These are phyloP conservation scores for Zaprionus capensis DNA, from an alignment of 1,140 invertebrate species.

Conservation along the genomic window DNA sequence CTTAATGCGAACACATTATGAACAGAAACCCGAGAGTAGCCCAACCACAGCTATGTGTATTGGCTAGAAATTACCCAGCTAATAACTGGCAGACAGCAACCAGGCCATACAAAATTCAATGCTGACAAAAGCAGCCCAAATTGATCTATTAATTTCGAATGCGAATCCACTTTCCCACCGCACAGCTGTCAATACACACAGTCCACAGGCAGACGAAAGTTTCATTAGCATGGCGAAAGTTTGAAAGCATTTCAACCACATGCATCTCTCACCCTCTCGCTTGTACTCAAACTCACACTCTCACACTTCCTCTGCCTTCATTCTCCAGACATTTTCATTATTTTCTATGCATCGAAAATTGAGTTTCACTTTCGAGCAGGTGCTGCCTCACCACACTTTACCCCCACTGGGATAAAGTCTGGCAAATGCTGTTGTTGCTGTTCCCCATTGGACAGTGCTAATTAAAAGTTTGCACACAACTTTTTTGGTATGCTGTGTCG, in stretches of 20 bases:
- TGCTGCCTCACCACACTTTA: slow-evolving; percentile 14
- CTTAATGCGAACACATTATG: not conserved
- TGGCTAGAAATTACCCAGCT: not conserved
- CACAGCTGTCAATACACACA: slow-evolving; percentile 16
- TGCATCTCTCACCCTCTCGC: not conserved
- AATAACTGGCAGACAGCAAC: not conserved
- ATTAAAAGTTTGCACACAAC: slow-evolving; percentile 72
- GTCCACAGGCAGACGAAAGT: slow-evolving; percentile 28
- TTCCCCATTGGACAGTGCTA: slow-evolving; percentile 51
- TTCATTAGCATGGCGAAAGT: slow-evolving; percentile 31
- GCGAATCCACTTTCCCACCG: slow-evolving; percentile 3
- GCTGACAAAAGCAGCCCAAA: slow-evolving; percentile 27
- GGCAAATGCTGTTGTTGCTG: slow-evolving; percentile 3
- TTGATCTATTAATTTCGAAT: slow-evolving; percentile 31
- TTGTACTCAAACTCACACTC: no score
- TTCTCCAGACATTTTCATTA: slow-evolving; percentile 44
- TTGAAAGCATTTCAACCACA: slow-evolving; percentile 29
- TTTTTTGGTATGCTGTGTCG: slow-evolving; percentile 45
- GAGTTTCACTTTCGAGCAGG: slow-evolving; percentile 40
- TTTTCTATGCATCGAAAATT: slow-evolving; percentile 59
- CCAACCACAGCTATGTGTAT: not conserved
- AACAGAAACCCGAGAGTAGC: not conserved
- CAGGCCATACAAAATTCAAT: not conserved
- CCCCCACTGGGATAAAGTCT: slow-evolving; percentile 14
- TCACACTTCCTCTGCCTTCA: not conserved